phyloP scores from a whole-genome alignment of 2,888 invertebrate genomes.

The Perizoma flavofasciatum region DNA sequence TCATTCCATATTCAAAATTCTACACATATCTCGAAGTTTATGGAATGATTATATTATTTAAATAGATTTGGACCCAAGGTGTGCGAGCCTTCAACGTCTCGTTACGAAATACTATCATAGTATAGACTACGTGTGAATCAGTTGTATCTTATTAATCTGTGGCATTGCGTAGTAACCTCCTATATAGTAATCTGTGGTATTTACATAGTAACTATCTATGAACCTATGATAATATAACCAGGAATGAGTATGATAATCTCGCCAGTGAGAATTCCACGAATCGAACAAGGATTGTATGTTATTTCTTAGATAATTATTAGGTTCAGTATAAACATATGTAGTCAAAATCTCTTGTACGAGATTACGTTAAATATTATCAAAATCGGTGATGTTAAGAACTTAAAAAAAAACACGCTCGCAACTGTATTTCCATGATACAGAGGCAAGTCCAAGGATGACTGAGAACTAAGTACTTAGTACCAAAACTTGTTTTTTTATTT shows the following conservation, averaged over 20 bases:
- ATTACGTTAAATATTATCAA: too few relatives aligned
- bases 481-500: too few relatives aligned
- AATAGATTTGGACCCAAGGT: too few relatives aligned
- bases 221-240: slow-evolving; percentile 1
- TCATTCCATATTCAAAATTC: too few relatives aligned
- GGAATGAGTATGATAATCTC: slow-evolving; percentile 2
- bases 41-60: too few relatives aligned
- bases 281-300: slow-evolving; percentile 34
- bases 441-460: too few relatives aligned
- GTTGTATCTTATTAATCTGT: slow-evolving; percentile 2
- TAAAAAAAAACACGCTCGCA: too few relatives aligned
- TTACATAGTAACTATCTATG: background rate
- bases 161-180: background rate
- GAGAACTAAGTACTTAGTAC: too few relatives aligned
- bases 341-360: too few relatives aligned
- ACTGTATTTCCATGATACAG: too few relatives aligned
- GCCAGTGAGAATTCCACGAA: slow-evolving; percentile 19
- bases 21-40: too few relatives aligned
- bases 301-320: slow-evolving; percentile 23
- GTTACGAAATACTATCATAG: slow-evolving; percentile 10
- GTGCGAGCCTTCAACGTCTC: background rate
- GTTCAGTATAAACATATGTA: slow-evolving; percentile 2
- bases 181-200: slow-evolving; percentile 5
- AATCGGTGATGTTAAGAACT: too few relatives aligned
- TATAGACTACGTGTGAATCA: slow-evolving; percentile 9